Evolutionary conservation across 2,113 vertebrate species (phyloP).

Genomic region (Nesospiza acunhae): DNA sequence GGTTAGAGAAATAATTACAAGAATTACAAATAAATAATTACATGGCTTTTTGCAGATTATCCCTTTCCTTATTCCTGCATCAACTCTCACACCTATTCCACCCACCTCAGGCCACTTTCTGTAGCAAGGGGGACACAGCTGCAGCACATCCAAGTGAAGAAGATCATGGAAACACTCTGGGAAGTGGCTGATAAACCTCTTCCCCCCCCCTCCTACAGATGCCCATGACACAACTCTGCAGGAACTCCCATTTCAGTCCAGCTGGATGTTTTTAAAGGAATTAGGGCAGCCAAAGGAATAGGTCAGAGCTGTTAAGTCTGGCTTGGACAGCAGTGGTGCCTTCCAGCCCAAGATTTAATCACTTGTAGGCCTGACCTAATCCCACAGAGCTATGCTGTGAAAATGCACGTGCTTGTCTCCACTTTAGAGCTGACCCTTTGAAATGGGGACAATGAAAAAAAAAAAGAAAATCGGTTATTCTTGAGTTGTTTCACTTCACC

Average conservation of each 20-base stretch:
- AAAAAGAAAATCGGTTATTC: background rate
- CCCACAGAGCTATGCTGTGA: background rate
- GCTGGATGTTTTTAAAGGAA: background rate
- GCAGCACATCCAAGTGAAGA: background rate
- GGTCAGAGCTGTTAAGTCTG: background rate
- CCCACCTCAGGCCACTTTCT: background rate
- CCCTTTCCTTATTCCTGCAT: background rate
- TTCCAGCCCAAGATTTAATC: background rate
- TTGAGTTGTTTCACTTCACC: background rate
- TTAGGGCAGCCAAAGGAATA: background rate
- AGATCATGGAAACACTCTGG: background rate
- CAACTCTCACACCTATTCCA: background rate
- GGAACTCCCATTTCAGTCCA: background rate
- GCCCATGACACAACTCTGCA: background rate
- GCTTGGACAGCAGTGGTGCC: background rate
- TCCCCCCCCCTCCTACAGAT: background rate
- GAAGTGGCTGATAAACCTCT: background rate
- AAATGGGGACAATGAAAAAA: background rate
- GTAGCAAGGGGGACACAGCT: background rate
- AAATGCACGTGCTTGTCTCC: background rate
- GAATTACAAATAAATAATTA: background rate
- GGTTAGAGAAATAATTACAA: background rate
- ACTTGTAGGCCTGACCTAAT: background rate
- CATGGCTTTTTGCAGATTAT: background rate
- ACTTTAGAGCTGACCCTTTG: background rate